phyloP scores from a whole-genome alignment of 2,888 invertebrate genomes.

The Cantharis nigra region DNA sequence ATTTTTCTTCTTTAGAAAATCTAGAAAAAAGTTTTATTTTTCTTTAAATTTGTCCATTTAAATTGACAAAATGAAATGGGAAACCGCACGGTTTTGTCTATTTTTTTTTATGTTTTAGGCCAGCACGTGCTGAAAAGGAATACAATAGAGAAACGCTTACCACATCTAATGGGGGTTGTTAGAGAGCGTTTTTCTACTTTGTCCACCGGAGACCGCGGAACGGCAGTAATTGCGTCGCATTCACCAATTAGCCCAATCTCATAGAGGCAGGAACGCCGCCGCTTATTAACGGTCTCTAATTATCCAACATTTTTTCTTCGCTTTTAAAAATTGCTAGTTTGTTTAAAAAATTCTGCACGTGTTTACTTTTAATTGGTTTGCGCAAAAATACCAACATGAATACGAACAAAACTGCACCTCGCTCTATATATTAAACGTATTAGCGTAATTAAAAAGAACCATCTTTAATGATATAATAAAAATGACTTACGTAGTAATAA shows the following conservation, averaged over 20 bases:
- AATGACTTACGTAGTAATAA: not conserved
- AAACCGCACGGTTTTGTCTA: not conserved
- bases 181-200: constrained; percentile 39
- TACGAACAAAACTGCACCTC: not conserved
- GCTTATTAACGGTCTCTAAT: constrained; percentile 48
- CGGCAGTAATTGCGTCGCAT: constrained; percentile 47
- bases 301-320: constrained; percentile 33
- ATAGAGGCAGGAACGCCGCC: constrained; percentile 45
- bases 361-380: not conserved
- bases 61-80: not conserved
- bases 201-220: constrained; percentile 32
- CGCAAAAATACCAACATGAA: not conserved
- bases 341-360: not conserved
- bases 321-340: not conserved
- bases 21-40: not conserved
- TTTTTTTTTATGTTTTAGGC: constrained; percentile 11
- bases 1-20: constrained; percentile 8
- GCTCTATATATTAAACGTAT: not conserved
- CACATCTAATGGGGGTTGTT: constrained; percentile 42
- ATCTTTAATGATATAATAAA: not conserved
- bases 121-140: constrained; percentile 23
- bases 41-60: not conserved
- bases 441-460: not conserved
- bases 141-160: constrained; percentile 36
- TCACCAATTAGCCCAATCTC: constrained; percentile 50